Base-by-base conservation (phyloP, 2,113 vertebrate genomes). In the Pimephales promelas region DNA sequence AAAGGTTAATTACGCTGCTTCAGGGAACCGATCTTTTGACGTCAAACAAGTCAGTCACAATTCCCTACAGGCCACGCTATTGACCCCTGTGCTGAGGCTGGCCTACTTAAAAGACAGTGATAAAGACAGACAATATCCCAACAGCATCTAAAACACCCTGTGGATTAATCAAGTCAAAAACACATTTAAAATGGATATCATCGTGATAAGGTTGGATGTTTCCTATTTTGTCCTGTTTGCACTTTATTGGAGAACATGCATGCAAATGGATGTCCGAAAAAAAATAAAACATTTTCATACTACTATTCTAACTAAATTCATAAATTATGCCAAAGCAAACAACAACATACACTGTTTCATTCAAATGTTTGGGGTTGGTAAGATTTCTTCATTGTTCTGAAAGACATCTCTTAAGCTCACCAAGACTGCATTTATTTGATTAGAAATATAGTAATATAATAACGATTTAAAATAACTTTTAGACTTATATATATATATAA, bases 1-100 rank as follows among this genome's bases (percentile, higher is more conserved):
- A 68, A 70, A 81, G 79, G 62, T 81, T 70, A 81, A 81, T 81
- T 81, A 81, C 62, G 14, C 62, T 40, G 79, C 62, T 81, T 81
- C 31, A 26, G 26, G 36, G 79, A 81, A 81, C 61, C 36, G 28
- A 68, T 80, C 61, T 68, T 77, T 54, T 54, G 79, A 81, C 13
- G 45, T 64, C 62, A 81, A 81, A 81, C 64, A 81, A 54, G 79
- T 68, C 79, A 68, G 62, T 64, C 45, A 70, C 45, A 54, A 81
- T 70, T 36, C 79, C 64, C 79, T 56, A 40, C 45, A 68, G 79
- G 79, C 28, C 22, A n/a, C 3, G 22, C 62, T 56, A 56, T 81
- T 81, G 79, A 81, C 64, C 79, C 64, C 13, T 11, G 62, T 24
- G 64, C 47, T 81, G 28, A 68, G 31, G 64, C 20, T 81, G 79